Percentiles rank a stretch among this genome's conserved stretches.
Conservation (phyloP, 2,888 invertebrate species). For the Frankliniella fusca region DNA sequence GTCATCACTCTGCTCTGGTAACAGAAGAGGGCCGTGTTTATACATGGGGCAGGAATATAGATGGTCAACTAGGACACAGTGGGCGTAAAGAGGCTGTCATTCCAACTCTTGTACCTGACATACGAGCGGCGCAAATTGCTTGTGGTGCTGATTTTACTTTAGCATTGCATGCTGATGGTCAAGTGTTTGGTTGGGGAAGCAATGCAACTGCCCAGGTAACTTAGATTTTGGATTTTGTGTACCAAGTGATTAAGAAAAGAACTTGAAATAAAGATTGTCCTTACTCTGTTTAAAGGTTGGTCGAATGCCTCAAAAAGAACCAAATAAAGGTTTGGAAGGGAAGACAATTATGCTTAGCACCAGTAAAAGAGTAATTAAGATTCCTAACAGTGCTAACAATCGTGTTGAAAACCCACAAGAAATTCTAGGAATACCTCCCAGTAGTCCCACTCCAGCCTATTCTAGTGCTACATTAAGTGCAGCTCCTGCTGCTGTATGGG, state of each 20-base stretch:
- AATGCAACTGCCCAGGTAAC: slow-evolving; percentile 61
- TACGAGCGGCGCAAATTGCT: slow-evolving; percentile 43
- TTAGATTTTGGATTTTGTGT: neutral
- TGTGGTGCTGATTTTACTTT: slow-evolving; percentile 77
- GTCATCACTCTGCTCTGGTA: slow-evolving; percentile 75
- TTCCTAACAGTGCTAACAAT: slow-evolving; percentile 51
- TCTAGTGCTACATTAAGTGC: slow-evolving; percentile 3
- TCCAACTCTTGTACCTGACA: slow-evolving; percentile 51
- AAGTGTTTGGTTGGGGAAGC: slow-evolving; percentile 72
- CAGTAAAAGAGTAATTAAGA: slow-evolving; percentile 66
- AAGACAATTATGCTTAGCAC: slow-evolving; percentile 65
- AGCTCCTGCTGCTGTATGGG: neutral
- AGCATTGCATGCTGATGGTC: slow-evolving; percentile 58
- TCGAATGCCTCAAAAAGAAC: slow-evolving; percentile 38
- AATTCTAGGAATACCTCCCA: slow-evolving; percentile 48
- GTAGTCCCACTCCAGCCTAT: slow-evolving; percentile 45
- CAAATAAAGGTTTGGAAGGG: slow-evolving; percentile 51
- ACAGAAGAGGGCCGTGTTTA: slow-evolving; percentile 68
- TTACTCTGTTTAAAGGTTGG: slow-evolving; percentile 35
- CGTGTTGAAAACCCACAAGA: slow-evolving; percentile 47
- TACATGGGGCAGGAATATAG: slow-evolving; percentile 84
- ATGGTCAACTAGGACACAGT: slow-evolving; percentile 81
- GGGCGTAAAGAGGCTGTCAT: slow-evolving; percentile 56
- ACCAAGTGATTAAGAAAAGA: neutral
- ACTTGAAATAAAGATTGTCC: neutral